These are phyloP conservation scores for Clarias pachynema DNA, from an alignment of 2,797 vertebrate species.

Conservation along the genomic window DNA sequence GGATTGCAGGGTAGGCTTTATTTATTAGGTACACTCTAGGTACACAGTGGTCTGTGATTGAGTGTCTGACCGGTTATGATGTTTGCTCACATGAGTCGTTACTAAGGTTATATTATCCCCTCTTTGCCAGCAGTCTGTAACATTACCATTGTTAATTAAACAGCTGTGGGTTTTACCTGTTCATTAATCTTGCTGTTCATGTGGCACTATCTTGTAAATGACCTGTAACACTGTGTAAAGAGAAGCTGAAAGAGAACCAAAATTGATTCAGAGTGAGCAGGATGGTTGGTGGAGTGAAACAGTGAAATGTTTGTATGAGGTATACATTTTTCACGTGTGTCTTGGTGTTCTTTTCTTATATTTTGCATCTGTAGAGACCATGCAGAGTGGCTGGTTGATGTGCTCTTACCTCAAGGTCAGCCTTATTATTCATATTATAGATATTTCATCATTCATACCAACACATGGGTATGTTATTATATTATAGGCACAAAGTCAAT, in stretches of 20 bases:
- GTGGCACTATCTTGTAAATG: not conserved
- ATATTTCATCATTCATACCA: not conserved
- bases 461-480: not conserved
- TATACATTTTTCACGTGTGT: not conserved
- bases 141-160: conserved; percentile 66
- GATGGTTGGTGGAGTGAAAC: conserved; percentile 6
- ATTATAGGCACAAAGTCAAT: not conserved
- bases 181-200: conserved; percentile 23
- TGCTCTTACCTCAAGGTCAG: conserved; percentile 98
- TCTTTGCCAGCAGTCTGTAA: conserved; percentile 53
- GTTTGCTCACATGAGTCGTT: conserved; percentile 46
- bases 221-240: conserved; percentile 15
- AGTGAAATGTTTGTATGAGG: no score
- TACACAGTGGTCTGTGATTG: conserved; percentile 21
- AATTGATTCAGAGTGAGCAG: not conserved
- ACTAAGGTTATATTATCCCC: conserved; percentile 70
- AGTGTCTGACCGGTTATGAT: not conserved
- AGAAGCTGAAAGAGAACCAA: conserved; percentile 3
- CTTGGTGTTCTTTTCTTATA: not conserved
- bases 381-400: conserved; percentile 96
- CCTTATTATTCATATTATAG: conserved; percentile 47
- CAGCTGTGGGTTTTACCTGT: conserved; percentile 33
- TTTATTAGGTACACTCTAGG: conserved; percentile 32
- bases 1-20: conserved; percentile 90
- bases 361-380: conserved; percentile 84